Evolutionary conservation across 2,113 vertebrate genomes (phyloP), one percentile per base, ranked within the genome.

Genomic region (Scomber japonicus): DNA sequence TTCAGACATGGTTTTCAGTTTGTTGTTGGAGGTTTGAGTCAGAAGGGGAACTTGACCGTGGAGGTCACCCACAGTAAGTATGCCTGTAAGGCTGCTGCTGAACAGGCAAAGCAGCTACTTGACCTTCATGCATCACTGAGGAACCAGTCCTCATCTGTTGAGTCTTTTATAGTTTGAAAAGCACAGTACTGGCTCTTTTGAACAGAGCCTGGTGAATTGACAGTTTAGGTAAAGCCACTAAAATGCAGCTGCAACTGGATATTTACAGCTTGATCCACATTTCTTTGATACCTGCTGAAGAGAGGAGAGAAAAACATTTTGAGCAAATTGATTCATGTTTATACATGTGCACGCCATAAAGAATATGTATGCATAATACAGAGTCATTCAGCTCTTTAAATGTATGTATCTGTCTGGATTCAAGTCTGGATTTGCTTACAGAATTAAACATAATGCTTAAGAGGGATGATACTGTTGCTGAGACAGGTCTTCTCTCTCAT

Each of bases 1-100:
- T 44, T 81, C 86, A 84, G 90, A 89, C 90, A 84, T 86, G 77
- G 40, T 19, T 30, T 13, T 57, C 31, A 16, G 44, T 4, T 21
- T 61, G 21, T 14, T 30, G 65, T 3, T 27, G 65, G 67, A 81
- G 54, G 35, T 11, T 71, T 59, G 69, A 74, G 31, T 56, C 49
- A 53, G 21, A 35, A 67, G 51, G 27, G 64, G 71, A 73, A 69
- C 79, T 74, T 79, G 16, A 77, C 73, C 73, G 67, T 75, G 77
- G 63, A 48, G 68, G 65, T 84, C 86, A 56, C 10, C 56, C 64
- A 80, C 69, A 49, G 60, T 62, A 31, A 54, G 67, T 56, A 14
- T 40, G 71, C 66, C 70, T 74, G 81, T 55, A 48, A 15, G 69
- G 61, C 53, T 80, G 55, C 63, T 78, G 54, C 59, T 77, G 76